These are phyloP conservation scores for Eupithecia abbreviata DNA, from an alignment of 2,888 invertebrate species.

Conservation along the genomic window DNA sequence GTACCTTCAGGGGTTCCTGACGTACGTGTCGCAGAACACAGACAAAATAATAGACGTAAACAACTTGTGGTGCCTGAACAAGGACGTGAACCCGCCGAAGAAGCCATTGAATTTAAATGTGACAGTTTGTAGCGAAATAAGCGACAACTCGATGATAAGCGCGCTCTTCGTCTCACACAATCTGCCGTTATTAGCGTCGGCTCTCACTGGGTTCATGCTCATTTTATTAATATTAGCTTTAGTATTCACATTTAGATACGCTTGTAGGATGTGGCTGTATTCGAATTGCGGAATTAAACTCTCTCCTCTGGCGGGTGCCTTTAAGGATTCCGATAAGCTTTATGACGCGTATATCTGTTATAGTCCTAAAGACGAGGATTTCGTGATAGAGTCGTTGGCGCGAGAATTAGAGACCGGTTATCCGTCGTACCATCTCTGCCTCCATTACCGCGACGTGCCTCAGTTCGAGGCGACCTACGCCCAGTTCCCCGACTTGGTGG, in stretches of 20 bases:
- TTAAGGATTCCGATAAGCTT: conserved; percentile 92
- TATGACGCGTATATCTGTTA: conserved; percentile 98
- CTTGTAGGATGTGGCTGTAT: conserved; percentile 94
- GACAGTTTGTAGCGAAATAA: conserved; percentile 93
- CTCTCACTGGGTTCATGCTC: conserved; percentile 89
- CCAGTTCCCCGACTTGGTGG: conserved; percentile 89
- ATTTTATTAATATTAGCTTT: conserved; percentile 90
- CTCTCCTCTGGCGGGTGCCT: conserved; percentile 87
- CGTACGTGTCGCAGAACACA: conserved; percentile 91
- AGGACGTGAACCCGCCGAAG: conserved; percentile 86
- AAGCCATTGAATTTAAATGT: conserved; percentile 92
- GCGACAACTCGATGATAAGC: conserved; percentile 91
- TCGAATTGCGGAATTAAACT: conserved; percentile 93
- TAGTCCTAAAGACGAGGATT: conserved; percentile 95
- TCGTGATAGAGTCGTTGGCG: conserved; percentile 92
- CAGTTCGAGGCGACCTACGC: conserved; percentile 88
- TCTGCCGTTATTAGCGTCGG: conserved; percentile 91
- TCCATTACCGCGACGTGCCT: conserved; percentile 94
- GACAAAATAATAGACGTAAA: conserved; percentile 89
- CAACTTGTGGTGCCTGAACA: conserved; percentile 90
- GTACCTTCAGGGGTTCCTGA: conserved; percentile 91
- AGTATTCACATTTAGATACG: conserved; percentile 93
- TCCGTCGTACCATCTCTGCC: conserved; percentile 91
- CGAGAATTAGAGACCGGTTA: conserved; percentile 92
- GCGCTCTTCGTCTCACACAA: conserved; percentile 92